A percentile compares a stretch with the other conserved stretches of the same genome.
Evolutionary conservation across 2,797 vertebrate species (phyloP).

Genomic region (Oryzias sinensis): DNA sequence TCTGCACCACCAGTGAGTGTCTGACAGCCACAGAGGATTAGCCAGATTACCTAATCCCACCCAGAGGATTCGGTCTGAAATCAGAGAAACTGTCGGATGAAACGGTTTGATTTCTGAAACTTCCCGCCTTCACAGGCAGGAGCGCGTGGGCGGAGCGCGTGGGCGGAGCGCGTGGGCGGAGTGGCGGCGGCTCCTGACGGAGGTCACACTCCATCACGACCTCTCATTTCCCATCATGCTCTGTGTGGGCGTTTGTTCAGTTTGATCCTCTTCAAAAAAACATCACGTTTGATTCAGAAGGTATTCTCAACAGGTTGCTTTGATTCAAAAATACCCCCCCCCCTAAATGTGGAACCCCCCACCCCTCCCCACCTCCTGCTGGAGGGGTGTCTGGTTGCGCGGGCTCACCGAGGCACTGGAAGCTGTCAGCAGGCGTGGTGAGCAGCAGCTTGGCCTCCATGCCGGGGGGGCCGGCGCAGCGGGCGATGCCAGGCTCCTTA

Average conservation of each 20-base stretch:
- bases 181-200: constrained; percentile 9
- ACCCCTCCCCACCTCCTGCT: too few species aligned
- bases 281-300: too few species aligned
- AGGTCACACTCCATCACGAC: constrained; percentile 24
- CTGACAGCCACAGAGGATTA: too few species aligned
- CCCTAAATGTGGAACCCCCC: too few species aligned
- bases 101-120: background rate
- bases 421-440: constrained; percentile 93
- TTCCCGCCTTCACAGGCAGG: too few species aligned
- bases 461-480: constrained; percentile 88
- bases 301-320: too few species aligned
- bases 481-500: constrained; percentile 95
- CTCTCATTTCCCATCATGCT: constrained; percentile 24
- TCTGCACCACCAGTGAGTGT: too few species aligned
- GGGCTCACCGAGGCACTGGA: constrained; percentile 68
- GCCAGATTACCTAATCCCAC: too few species aligned
- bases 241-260: constrained; percentile 8
- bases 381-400: background rate
- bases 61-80: too few species aligned
- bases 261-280: background rate
- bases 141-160: constrained; percentile 41
- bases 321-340: too few species aligned
- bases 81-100: too few species aligned
- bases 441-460: constrained; percentile 95
- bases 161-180: constrained; percentile 40